These are phyloP conservation scores for Anguilla megastoma DNA, from an alignment of 2,797 vertebrate species.

Conservation along the genomic window DNA sequence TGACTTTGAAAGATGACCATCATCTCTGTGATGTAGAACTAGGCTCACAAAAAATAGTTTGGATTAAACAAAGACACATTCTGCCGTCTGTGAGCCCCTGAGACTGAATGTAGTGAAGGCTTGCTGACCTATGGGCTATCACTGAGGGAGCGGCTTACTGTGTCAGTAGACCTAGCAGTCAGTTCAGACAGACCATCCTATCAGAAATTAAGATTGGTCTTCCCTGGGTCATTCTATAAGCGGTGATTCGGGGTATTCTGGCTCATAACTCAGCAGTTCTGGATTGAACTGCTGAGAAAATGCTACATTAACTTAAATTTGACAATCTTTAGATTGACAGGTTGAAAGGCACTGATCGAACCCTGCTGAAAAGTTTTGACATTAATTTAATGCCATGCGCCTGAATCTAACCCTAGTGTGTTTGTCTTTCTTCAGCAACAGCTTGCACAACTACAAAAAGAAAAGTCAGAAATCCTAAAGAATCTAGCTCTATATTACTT, in stretches of 20 bases:
- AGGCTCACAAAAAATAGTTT: too few species aligned
- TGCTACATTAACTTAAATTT: background rate
- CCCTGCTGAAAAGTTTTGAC: slow-evolving; percentile 50
- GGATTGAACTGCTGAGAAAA: background rate
- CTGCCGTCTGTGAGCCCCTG: background rate
- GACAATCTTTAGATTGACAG: background rate
- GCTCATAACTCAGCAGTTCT: too few species aligned
- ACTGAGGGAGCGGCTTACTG: background rate
- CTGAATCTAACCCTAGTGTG: background rate
- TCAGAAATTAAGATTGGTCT: background rate
- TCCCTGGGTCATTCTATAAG: background rate
- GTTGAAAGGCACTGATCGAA: slow-evolving; percentile 32
- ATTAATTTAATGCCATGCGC: background rate
- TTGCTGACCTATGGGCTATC: background rate
- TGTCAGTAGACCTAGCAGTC: too few species aligned
- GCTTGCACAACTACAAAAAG: slow-evolving; percentile 98
- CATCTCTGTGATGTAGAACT: background rate
- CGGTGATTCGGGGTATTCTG: background rate
- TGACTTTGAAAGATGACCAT: background rate
- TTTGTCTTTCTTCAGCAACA: slow-evolving; percentile 85
- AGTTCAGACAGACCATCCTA: too few species aligned
- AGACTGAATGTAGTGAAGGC: background rate
- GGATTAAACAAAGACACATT: background rate
- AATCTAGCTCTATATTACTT: slow-evolving; percentile 99
- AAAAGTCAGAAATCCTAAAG: slow-evolving; percentile 98